Evolutionary conservation across 2,113 vertebrate species (phyloP).

Genomic region (Nansenia antarctica): DNA sequence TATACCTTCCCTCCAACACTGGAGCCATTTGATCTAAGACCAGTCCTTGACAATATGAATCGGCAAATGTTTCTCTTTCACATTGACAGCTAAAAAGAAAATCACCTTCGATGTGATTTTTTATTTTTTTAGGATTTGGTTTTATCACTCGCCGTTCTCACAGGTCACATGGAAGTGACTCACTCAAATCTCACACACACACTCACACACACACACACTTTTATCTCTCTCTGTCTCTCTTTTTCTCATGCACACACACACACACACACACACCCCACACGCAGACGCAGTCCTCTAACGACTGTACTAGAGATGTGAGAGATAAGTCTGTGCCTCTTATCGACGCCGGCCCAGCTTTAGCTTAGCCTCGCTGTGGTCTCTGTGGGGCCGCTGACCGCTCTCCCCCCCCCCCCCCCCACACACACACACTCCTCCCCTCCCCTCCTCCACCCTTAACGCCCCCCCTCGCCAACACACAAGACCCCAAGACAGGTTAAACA

Average conservation of each 20-base stretch:
- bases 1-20: too few species aligned
- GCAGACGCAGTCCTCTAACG: slow-evolving; percentile 25
- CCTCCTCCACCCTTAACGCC: slow-evolving; percentile 66
- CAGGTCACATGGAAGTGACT: slow-evolving; percentile 32
- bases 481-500: slow-evolving; percentile 99
- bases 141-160: slow-evolving; percentile 36
- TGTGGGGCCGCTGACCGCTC: slow-evolving; percentile 89
- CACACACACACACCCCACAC: slow-evolving; percentile 19
- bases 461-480: slow-evolving; percentile 54
- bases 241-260: slow-evolving; percentile 14
- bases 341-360: slow-evolving; percentile 81
- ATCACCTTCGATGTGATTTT: too few species aligned
- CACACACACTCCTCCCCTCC: slow-evolving; percentile 76
- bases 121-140: slow-evolving; percentile 26
- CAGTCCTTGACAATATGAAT: too few species aligned
- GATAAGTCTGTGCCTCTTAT: slow-evolving; percentile 60
- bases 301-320: slow-evolving; percentile 49
- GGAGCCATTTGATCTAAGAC: too few species aligned
- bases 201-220: background rate
- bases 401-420: slow-evolving; percentile 84
- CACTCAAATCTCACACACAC: slow-evolving; percentile 12
- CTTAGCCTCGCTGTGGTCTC: slow-evolving; percentile 87
- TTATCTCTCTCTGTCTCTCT: background rate
- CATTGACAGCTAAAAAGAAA: too few species aligned
- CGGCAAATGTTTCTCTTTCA: too few species aligned